Conservation (phyloP, 2,113 vertebrate species). For the Colistium nudipinnis region DNA sequence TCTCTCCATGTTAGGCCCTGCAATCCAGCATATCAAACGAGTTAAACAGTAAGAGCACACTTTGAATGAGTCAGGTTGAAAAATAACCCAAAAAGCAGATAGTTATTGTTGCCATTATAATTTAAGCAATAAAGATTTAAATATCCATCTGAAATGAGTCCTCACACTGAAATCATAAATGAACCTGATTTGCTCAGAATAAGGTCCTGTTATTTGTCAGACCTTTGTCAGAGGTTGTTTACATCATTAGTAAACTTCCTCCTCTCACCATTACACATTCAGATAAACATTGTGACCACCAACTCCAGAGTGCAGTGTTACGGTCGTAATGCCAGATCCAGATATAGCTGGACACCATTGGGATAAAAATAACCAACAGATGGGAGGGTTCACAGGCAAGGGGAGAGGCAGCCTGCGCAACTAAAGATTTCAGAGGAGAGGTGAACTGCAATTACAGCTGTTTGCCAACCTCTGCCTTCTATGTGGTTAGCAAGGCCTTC, state of each 20-base stretch:
- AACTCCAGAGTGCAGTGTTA: slow-evolving; percentile 38
- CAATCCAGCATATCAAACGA: neutral
- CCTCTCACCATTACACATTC: slow-evolving; percentile 23
- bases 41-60: neutral
- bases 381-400: slow-evolving; percentile 68
- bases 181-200: neutral
- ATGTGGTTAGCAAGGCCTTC: slow-evolving; percentile 64
- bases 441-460: slow-evolving; percentile 71
- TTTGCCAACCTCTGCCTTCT: slow-evolving; percentile 71
- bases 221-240: slow-evolving; percentile 20
- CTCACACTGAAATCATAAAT: slow-evolving; percentile 22
- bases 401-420: slow-evolving; percentile 55
- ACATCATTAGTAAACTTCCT: slow-evolving; percentile 51
- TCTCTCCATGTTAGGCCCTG: slow-evolving; percentile 1
- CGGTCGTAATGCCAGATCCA: slow-evolving; percentile 67
- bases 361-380: slow-evolving; percentile 79
- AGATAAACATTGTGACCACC: slow-evolving; percentile 41
- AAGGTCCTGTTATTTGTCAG: neutral
- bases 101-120: neutral
- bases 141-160: neutral
- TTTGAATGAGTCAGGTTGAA: neutral
- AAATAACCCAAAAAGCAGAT: no score
- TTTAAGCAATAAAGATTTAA: neutral
- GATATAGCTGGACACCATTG: slow-evolving; percentile 74
- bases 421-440: slow-evolving; percentile 67